A percentile compares a stretch with the other conserved stretches of the same genome.
phyloP scores from a whole-genome alignment of 53 echinoderm and acorn worm species.

The Arbacia lixula region DNA sequence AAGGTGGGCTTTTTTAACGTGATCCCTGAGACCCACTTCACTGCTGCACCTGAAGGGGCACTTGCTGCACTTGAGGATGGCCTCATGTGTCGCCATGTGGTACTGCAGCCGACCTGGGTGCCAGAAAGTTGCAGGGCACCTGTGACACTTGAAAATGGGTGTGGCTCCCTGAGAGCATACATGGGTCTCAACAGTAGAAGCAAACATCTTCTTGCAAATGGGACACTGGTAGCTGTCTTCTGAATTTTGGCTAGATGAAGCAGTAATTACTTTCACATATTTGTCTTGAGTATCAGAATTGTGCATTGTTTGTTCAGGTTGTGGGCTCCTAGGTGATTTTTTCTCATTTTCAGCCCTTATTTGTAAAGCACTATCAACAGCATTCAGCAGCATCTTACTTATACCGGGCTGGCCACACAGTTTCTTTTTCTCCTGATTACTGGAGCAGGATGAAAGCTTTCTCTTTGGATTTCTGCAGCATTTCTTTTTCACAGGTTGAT shows the following conservation, averaged over 20 bases:
- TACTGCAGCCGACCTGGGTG: slow-evolving; percentile 45
- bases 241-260: neutral
- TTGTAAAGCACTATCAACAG: slow-evolving; percentile 55
- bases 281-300: too few species aligned
- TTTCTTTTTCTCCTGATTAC: slow-evolving; percentile 4
- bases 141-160: slow-evolving; percentile 40
- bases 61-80: slow-evolving; percentile 35
- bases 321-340: slow-evolving; percentile 13
- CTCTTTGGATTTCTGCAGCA: slow-evolving; percentile 9
- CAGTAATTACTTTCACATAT: slow-evolving; percentile 27
- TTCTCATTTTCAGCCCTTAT: slow-evolving; percentile 12
- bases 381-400: slow-evolving; percentile 62
- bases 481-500: neutral
- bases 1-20: slow-evolving; percentile 49
- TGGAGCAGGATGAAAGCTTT: neutral
- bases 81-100: slow-evolving; percentile 65
- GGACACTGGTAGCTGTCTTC: slow-evolving; percentile 67
- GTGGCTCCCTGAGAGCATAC: slow-evolving; percentile 32
- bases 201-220: slow-evolving; percentile 59
- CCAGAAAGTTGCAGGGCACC: slow-evolving; percentile 68
- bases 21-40: slow-evolving; percentile 41
- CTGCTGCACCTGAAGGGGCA: slow-evolving; percentile 35
- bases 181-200: slow-evolving; percentile 34
- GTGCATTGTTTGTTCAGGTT: too few species aligned
- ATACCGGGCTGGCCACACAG: slow-evolving; percentile 47